Evolutionary conservation across 2,113 vertebrate genomes (phyloP).

Genomic region (Phylloscopus trochilus): DNA sequence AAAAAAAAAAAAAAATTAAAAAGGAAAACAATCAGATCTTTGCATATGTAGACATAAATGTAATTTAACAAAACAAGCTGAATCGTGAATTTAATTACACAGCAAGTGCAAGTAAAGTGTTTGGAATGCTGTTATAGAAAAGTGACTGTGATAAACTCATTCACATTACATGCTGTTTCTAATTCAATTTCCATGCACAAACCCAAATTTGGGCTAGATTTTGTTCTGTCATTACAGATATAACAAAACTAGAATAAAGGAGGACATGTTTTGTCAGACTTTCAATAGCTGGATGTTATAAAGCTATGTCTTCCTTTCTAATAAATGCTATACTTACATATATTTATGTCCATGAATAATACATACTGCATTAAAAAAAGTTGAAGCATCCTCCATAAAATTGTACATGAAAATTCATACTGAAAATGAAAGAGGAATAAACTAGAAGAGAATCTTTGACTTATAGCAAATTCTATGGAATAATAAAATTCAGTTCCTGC

Average conservation of each 20-base stretch:
- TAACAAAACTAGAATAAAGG: not conserved
- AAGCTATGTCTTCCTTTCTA: not conserved
- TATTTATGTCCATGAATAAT: not conserved
- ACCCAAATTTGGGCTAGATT: not conserved
- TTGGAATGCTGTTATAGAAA: slow-evolving; percentile 1
- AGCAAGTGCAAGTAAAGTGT: not conserved
- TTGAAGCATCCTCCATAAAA: not conserved
- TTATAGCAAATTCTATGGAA: not conserved
- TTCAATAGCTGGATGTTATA: not conserved
- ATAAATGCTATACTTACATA: not conserved
- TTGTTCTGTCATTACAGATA: not conserved
- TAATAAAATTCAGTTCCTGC: not conserved
- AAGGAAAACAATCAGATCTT: not conserved
- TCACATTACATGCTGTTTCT: slow-evolving; percentile 2
- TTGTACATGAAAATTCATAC: not conserved
- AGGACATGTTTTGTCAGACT: not conserved
- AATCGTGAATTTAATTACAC: slow-evolving; percentile 19
- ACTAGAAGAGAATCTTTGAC: not conserved
- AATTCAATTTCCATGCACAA: slow-evolving; percentile 31
- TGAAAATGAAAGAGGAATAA: not conserved
- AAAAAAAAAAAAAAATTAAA: not conserved
- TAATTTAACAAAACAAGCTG: slow-evolving; percentile 13
- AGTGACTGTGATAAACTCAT: slow-evolving; percentile 11
- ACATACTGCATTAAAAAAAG: not conserved
- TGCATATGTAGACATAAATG: not conserved